Percentiles rank a stretch among this genome's conserved stretches.
These are phyloP conservation scores for Eilema caniola DNA, from an alignment of 2,888 invertebrate species.

Conservation along the genomic window DNA sequence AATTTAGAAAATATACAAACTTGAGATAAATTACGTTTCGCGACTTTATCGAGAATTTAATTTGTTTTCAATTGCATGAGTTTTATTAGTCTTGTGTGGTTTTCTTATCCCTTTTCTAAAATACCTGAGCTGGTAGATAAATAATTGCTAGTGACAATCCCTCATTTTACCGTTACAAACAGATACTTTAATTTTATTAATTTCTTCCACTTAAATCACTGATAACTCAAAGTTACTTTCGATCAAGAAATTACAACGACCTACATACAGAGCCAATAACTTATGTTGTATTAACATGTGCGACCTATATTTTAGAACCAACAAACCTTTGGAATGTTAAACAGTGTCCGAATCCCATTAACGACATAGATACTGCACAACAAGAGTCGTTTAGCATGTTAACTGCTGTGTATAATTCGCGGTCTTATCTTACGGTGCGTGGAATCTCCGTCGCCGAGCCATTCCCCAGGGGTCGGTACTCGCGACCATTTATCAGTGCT, in stretches of 20 bases:
- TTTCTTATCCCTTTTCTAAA: too few relatives aligned
- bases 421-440: conserved; percentile 63
- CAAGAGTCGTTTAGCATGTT: conserved; percentile 53
- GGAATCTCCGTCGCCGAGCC: conserved; percentile 65
- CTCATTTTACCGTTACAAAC: not conserved
- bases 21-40: not conserved
- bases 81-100: not conserved
- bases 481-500: conserved; percentile 77
- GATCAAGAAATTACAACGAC: not conserved
- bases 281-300: not conserved
- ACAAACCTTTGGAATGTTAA: conserved; percentile 4
- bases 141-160: too few relatives aligned
- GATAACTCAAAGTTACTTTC: not conserved
- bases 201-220: not conserved
- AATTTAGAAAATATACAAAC: not conserved
- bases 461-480: conserved; percentile 62
- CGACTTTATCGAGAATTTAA: not conserved
- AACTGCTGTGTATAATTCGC: conserved; percentile 63
- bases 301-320: not conserved
- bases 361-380: conserved; percentile 39
- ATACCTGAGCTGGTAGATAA: too few relatives aligned
- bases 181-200: not conserved
- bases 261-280: too few relatives aligned
- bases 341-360: conserved; percentile 29
- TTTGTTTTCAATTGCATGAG: not conserved